Base-by-base conservation (phyloP, 2,113 vertebrate genomes). In the Nothobranchius kuhntae region DNA sequence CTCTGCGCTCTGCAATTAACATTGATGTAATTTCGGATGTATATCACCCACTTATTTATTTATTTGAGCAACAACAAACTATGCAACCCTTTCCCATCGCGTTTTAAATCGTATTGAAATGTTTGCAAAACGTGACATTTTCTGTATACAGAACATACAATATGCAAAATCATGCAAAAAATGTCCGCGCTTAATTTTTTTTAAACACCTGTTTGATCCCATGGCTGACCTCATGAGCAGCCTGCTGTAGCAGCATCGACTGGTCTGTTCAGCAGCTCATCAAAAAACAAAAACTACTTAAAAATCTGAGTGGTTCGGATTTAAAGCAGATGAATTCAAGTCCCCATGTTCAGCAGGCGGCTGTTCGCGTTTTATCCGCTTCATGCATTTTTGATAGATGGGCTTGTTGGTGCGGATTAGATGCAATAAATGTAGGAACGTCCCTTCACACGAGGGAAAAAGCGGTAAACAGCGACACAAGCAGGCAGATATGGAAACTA, bases 181-280 rank as follows among this genome's bases (percentile, higher is more conserved):
- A 46, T 68, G 4, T 3, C 8, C 1, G 0, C 2, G 9, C 44
- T 30, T 36, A 24, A 21, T 68, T 55, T 42, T 1, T 21, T 10
- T 61, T 2, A 0, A 47, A 71, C 86, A 86, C 78, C 76, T 78
- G 83, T 86, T 84, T 63, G 83, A 83, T 72, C 68, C 61, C 0
- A 3, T 13, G 44, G 53, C 52, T 50, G 78, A 80, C 61, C 66
- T 38, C 62, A 1, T 42, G 64, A 52, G 26, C 63, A 71, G 48
- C 61, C 12, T 12, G 52, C 15, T 53, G 64, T 60, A 21, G 45
- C 65, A 15, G 24, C 58, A 52, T 15, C 52, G 9, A 13, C 42
- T 24, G 54, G 64, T 30, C 35, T 47, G n/a, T 44, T 15, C 7
- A 63, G 48, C 13, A 51, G 30, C 62, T 26, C 14, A 4, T 14